phyloP scores from a whole-genome alignment of 2,888 invertebrate genomes.

The Apodemia hepburni region DNA sequence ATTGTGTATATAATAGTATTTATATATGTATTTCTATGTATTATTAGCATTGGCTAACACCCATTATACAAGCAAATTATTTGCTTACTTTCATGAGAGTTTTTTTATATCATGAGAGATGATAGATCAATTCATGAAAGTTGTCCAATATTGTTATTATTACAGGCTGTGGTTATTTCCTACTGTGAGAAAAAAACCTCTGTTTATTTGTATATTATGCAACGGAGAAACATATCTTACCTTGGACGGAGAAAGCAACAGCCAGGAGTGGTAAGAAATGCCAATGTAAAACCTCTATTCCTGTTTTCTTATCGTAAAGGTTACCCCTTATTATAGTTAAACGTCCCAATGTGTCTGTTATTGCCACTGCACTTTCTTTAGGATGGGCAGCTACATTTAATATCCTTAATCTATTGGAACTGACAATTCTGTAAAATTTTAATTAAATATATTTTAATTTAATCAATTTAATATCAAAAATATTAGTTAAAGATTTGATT shows the following conservation, averaged over 20 bases:
- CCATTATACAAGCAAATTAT: too few relatives aligned
- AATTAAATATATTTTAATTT: too few relatives aligned
- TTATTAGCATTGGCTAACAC: too few relatives aligned
- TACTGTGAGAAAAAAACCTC: too few relatives aligned
- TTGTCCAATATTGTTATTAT: too few relatives aligned
- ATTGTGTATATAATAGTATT: too few relatives aligned
- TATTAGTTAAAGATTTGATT: too few relatives aligned
- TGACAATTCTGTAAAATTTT: slow-evolving; percentile 46
- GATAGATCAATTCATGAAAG: too few relatives aligned
- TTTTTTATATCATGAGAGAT: too few relatives aligned
- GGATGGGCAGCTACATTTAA: slow-evolving; percentile 60
- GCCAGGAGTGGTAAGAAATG: slow-evolving; percentile 64
- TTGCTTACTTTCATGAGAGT: too few relatives aligned
- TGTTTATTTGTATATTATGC: not conserved
- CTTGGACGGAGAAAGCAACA: slow-evolving; percentile 59
- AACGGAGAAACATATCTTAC: slow-evolving; percentile 36
- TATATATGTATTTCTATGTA: too few relatives aligned
- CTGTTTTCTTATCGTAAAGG: slow-evolving; percentile 47
- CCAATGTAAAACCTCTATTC: slow-evolving; percentile 67
- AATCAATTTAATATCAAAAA: not conserved
- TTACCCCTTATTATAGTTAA: slow-evolving; percentile 55
- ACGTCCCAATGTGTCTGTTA: slow-evolving; percentile 63
- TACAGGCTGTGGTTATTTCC: too few relatives aligned
- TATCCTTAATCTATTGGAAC: slow-evolving; percentile 51
- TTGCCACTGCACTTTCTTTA: slow-evolving; percentile 50